A percentile compares a stretch with the other conserved stretches of the same genome.
Conservation (phyloP, 2,888 invertebrate species). For the Sicus ferrugineus region DNA sequence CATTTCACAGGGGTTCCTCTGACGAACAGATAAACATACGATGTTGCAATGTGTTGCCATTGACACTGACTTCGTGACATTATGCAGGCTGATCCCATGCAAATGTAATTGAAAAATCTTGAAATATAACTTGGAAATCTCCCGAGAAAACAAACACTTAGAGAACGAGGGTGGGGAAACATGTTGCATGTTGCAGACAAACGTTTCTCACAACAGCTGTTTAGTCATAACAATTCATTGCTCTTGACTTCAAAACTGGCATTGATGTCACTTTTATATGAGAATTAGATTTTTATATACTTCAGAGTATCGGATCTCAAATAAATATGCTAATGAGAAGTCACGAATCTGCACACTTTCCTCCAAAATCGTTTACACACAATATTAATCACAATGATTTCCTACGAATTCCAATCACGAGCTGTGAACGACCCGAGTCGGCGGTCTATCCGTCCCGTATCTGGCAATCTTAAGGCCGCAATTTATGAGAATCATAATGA, state of each 20-base stretch:
- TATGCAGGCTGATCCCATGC: not conserved
- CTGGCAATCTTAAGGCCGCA: not conserved
- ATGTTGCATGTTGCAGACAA: no score
- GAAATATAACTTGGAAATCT: not conserved
- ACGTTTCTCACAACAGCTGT: no score
- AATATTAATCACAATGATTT: not conserved
- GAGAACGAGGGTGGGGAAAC: no score
- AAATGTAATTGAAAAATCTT: conserved; percentile 23
- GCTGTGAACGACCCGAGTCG: no score
- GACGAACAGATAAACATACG: not conserved
- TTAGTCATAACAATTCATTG: no score
- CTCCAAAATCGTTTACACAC: not conserved
- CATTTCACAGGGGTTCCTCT: not conserved
- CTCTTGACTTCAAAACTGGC: no score
- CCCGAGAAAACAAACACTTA: not conserved
- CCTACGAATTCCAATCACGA: not conserved
- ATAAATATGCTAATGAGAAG: no score
- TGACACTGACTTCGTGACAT: not conserved
- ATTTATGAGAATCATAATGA: conserved; percentile 18
- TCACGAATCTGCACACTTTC: no score
- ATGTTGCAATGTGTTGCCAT: conserved; percentile 12
- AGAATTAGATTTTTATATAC: no score
- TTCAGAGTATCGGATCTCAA: no score
- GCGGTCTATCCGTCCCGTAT: not conserved
- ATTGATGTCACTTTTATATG: no score